Evolutionary conservation across 1,140 invertebrate genomes (phyloP), one percentile per base, ranked within the genome.

Genomic region (Chrysopa pallens): DNA sequence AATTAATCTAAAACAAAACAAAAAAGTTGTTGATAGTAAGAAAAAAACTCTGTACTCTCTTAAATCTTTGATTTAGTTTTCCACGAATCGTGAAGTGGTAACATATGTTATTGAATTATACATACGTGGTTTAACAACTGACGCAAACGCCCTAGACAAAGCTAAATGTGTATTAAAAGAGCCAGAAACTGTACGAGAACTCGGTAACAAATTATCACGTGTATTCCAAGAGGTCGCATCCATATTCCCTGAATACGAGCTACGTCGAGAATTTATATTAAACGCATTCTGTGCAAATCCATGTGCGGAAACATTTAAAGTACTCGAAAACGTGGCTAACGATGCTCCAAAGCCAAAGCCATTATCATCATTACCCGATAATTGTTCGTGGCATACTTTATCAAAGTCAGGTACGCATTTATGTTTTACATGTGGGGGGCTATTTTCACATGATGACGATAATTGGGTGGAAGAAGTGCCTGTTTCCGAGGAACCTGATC

Each of bases 141-240:
- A 83, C 50, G 77, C 83, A 70, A 85, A 84, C 50, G 74, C 78
- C 52, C 52, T 84, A 49, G 78, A 84, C 53, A 70, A 66, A 45
- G 70, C 74, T 31, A 82, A 82, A 57, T 50, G 46, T 36, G 55
- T 62, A 1, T 68, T 69, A 14, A 56, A 56, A 5, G 63, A 74
- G 42, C 61, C 63, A 35, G 66, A 67, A 14, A 68, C 68, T 50
- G 62, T 67, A 13, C 55, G 59, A 14, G 66, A 69, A 47, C 67
- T 63, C 4, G 69, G 69, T 29, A 63, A 66, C 37, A 60, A 64
- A 38, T 52, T 78, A 42, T 68, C 73, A 40, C 53, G 55, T 39
- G 70, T 70, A 39, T 76, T 76, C 50, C 56, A 72, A 14, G 64
- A 68, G 44, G 52, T 78, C 36, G 69, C 70, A 3, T 68, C 73